Percentiles rank a stretch among this genome's conserved stretches.
phyloP scores from a whole-genome alignment of 2,113 vertebrate species.

The Cynopterus brachyotis region DNA sequence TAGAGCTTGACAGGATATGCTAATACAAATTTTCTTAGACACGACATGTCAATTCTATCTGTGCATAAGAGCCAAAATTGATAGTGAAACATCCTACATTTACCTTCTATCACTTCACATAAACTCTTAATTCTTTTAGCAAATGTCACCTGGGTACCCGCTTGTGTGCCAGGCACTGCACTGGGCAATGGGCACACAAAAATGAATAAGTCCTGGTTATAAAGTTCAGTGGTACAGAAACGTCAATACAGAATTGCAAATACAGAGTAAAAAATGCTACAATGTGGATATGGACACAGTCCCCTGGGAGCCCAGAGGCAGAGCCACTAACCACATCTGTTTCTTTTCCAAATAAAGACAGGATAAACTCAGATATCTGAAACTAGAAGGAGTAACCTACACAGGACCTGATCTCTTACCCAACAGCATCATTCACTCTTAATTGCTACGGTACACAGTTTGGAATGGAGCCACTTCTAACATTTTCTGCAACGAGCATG shows the following conservation, averaged over 20 bases:
- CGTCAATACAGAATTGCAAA: not conserved
- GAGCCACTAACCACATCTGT: not conserved
- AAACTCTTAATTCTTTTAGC: not conserved
- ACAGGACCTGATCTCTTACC: not conserved
- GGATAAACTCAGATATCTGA: not conserved
- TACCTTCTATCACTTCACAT: not conserved
- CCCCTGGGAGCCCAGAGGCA: not conserved
- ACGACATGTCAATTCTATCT: not conserved
- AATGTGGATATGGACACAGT: not conserved
- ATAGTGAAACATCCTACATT: not conserved
- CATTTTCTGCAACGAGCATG: not conserved
- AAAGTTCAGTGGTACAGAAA: not conserved
- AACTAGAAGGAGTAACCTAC: not conserved
- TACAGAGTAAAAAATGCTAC: not conserved
- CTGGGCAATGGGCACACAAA: not conserved
- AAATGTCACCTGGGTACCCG: not conserved
- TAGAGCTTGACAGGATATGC: constrained; percentile 28
- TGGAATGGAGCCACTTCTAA: not conserved
- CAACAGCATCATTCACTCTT: not conserved
- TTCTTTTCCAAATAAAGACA: constrained; percentile 14
- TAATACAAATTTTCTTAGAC: constrained; percentile 45
- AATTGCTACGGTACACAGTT: not conserved
- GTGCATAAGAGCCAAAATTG: not conserved
- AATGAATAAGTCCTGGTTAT: not conserved
- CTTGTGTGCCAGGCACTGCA: not conserved